Percentiles rank a stretch among this genome's conserved stretches.
Conservation (phyloP, 2,113 vertebrate species). For the Anarhynchus alexandrinus region DNA sequence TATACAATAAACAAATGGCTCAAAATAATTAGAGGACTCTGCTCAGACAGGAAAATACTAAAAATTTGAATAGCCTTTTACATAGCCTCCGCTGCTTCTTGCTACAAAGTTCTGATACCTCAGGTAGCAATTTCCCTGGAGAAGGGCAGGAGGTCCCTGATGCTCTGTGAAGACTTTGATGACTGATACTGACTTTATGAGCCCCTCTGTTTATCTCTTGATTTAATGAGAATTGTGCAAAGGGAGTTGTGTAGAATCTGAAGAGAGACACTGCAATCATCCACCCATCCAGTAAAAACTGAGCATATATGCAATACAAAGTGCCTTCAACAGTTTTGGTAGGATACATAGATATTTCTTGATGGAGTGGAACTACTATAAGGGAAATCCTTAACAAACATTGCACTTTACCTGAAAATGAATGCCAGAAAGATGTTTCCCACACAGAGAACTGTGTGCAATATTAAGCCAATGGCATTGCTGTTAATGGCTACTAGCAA, state of each 20-base stretch:
- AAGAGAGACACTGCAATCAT: background rate
- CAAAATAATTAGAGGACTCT: background rate
- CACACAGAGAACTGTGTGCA: background rate
- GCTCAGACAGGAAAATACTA: background rate
- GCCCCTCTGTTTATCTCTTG: background rate
- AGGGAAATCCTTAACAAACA: background rate
- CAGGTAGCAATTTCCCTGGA: background rate
- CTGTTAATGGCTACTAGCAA: background rate
- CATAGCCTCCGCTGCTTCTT: background rate
- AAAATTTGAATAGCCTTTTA: background rate
- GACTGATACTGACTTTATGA: background rate
- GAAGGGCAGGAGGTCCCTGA: background rate
- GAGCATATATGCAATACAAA: background rate
- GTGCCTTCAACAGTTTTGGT: background rate
- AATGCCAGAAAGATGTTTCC: background rate
- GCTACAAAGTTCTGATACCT: background rate
- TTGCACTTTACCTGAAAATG: background rate
- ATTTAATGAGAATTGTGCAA: background rate
- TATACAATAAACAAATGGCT: background rate
- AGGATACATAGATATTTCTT: background rate
- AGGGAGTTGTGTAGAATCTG: background rate
- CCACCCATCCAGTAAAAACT: background rate
- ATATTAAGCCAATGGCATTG: background rate
- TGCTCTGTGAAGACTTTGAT: background rate
- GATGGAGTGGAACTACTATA: background rate